Evolutionary conservation across 2,113 vertebrate species (phyloP).

Genomic region (Pygoscelis adeliae): DNA sequence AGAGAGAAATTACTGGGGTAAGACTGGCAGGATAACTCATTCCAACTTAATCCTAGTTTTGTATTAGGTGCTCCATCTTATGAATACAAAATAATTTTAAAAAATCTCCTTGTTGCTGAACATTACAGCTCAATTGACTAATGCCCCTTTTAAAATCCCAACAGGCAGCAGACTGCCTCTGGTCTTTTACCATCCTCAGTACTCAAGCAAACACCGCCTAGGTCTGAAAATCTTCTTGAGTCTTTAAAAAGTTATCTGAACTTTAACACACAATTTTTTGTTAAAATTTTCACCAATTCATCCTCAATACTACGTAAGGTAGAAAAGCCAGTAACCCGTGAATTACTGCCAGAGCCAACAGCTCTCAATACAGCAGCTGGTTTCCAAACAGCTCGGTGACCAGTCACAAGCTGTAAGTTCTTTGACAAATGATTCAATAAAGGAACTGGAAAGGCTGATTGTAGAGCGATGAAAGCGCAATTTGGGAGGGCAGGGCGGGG

Average conservation of each 20-base stretch:
- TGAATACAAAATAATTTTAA: neutral
- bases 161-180: neutral
- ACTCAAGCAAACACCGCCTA: neutral
- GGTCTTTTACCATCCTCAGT: neutral
- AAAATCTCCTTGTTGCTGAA: neutral
- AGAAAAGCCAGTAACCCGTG: accelerated
- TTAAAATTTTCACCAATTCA: neutral
- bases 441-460: neutral
- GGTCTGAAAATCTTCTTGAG: neutral
- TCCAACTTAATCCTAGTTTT: neutral
- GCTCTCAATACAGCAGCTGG: neutral
- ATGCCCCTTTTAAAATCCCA: neutral
- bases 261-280: neutral
- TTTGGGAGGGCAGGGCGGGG: neutral
- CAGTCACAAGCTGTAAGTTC: neutral
- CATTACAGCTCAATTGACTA: neutral
- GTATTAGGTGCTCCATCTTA: neutral
- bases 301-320: accelerated
- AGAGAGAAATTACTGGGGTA: neutral
- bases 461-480: neutral
- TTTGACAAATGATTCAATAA: neutral
- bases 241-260: neutral
- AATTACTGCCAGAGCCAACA: neutral
- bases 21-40: neutral
- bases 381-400: neutral